Evolutionary conservation across 2,797 vertebrate species (phyloP).

Genomic region (Siniperca undulata): DNA sequence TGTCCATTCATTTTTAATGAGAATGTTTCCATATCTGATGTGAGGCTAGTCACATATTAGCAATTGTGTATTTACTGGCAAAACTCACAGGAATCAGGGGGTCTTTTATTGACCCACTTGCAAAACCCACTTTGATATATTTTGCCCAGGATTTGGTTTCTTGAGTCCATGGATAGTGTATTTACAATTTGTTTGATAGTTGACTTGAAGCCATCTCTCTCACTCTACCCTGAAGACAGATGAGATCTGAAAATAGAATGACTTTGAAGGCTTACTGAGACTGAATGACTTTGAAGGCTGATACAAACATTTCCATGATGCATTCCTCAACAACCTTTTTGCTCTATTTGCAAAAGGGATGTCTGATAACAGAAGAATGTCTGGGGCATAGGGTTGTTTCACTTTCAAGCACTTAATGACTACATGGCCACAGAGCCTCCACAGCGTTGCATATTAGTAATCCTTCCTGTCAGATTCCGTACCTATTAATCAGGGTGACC

Average conservation of each 20-base stretch:
- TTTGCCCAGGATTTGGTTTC: conserved; percentile 21
- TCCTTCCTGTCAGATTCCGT: conserved; percentile 46
- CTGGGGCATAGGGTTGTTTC: conserved; percentile 32
- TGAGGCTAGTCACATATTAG: conserved; percentile 20
- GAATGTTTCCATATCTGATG: conserved; percentile 26
- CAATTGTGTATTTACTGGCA: conserved; percentile 6
- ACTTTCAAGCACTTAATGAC: conserved; percentile 48
- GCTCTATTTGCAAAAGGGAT: conserved; percentile 53
- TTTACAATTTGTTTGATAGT: conserved; percentile 52
- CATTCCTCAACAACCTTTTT: conserved; percentile 64
- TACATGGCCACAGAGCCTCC: conserved; percentile 34
- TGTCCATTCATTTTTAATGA: conserved; percentile 55
- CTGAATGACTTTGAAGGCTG: conserved; percentile 68
- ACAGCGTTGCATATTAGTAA: conserved; percentile 54
- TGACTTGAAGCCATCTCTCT: conserved; percentile 56
- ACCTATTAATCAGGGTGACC: conserved; percentile 53
- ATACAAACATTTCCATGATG: conserved; percentile 69
- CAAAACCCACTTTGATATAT: conserved; percentile 27
- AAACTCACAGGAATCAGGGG: not conserved
- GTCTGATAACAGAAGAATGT: conserved; percentile 57
- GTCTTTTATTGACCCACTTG: conserved; percentile 9
- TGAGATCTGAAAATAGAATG: conserved; percentile 75
- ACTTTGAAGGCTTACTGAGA: conserved; percentile 70
- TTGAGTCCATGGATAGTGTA: conserved; percentile 12
- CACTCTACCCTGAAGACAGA: conserved; percentile 66